Base-by-base conservation (phyloP, 2,888 invertebrate species). In the Lasioglossum marginatum region DNA sequence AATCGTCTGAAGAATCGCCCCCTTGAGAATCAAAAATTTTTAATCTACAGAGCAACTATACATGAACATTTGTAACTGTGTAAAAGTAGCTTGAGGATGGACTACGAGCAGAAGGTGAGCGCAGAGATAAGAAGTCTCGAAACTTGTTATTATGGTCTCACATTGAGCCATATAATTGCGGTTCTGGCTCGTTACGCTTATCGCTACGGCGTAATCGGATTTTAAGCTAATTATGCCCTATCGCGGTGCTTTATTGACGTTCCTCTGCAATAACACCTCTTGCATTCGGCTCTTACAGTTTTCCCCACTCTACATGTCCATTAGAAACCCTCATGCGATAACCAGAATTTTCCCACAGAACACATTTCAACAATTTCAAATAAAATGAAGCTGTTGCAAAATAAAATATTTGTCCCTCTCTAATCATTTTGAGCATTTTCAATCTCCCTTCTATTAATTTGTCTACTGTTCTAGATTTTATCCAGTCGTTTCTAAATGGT, bases 41-140 rank as follows among this genome's bases (percentile, higher is more conserved):
- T 2, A 63, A 63, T 31, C 31, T 31, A 16, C 63, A 0, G 6
- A 63, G 31, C 6, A 16, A 14, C 63, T 2, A 16, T 31, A 63
- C 27, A 19, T 86, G 89, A 87, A 91, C 90, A 92, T 81, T 91
- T 89, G 86, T 83, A 87, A 88, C 88, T 89, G 89, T 34, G 16
- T 23, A 23, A 40, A 87, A 71, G 60, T 66, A 80, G 19, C 76
- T 8, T 37, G 66, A 40, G 63, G 43, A 72, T 43, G 66, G 40
- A 34, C 34, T 57, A 73, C 40, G 34, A 74, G 19, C 70, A 57
- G 77, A 34, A 84, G 63, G 79, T 45, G 43, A 48, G 34, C 71
- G 60, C 31, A 75, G 68, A 79, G 89, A 91, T 91, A 90, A 90
- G 90, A 90, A 92, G 88, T 92, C 79, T 57, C 71, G 81, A 78